Evolutionary conservation across 2,113 vertebrate species (phyloP).

Genomic region (Litocranius walleri): DNA sequence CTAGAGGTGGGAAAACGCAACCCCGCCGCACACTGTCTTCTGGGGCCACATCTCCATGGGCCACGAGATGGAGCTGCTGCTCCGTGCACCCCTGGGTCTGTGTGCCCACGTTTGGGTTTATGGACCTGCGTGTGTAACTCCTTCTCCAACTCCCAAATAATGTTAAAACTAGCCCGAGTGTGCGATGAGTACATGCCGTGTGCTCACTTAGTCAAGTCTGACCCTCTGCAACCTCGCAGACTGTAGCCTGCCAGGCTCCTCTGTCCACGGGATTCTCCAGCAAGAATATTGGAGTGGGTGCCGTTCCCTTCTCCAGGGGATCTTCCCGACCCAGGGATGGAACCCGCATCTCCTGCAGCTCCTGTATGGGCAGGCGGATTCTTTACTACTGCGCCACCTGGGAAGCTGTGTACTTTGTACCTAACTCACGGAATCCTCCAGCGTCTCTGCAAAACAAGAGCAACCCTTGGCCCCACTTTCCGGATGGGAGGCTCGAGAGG

Average conservation of each 20-base stretch:
- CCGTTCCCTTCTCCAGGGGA: neutral
- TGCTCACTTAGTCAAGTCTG: neutral
- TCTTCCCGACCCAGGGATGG: neutral
- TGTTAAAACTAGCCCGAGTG: neutral
- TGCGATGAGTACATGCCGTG: fast-evolving
- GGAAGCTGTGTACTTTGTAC: neutral
- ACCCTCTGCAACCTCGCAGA: neutral
- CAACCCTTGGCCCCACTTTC: neutral
- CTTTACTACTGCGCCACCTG: neutral
- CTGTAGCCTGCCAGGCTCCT: neutral
- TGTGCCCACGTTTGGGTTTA: neutral
- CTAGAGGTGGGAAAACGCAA: neutral
- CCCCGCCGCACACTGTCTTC: fast-evolving
- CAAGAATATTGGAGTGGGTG: neutral
- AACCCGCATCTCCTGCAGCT: neutral
- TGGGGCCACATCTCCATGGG: fast-evolving
- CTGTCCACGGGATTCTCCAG: neutral
- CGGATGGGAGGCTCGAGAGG: neutral
- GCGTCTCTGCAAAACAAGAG: neutral
- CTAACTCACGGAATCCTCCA: neutral
- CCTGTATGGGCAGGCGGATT: neutral
- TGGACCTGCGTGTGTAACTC: fast-evolving
- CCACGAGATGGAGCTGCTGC: neutral
- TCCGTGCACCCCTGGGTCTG: neutral
- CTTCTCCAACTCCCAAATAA: neutral